These are phyloP conservation scores for Eleginops maclovinus DNA, from an alignment of 2,113 vertebrate genomes.

Conservation along the genomic window DNA sequence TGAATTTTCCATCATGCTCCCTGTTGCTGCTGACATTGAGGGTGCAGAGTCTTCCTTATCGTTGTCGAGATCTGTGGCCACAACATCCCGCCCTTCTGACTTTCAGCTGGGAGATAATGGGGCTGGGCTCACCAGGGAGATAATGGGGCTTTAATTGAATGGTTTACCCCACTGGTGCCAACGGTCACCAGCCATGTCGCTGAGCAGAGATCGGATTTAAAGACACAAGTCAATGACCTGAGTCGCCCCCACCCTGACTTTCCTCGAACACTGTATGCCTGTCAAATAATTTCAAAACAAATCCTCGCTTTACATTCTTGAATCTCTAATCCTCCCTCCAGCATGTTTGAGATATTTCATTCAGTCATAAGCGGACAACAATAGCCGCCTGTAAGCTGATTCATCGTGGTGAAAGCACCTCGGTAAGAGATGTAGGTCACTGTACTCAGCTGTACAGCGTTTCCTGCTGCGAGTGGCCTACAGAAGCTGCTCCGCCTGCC, in stretches of 20 bases:
- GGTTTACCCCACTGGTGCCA: constrained; percentile 17
- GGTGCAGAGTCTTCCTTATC: constrained; percentile 6
- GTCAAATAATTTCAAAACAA: background rate
- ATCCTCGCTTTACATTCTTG: background rate
- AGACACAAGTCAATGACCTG: constrained; percentile 17
- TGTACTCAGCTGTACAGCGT: constrained; percentile 59
- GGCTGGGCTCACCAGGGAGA: constrained; percentile 6
- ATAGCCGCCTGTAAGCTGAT: constrained; percentile 38
- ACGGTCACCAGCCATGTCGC: background rate
- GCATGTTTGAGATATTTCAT: constrained; percentile 28
- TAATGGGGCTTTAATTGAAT: constrained; percentile 43
- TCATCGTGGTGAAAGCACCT: constrained; percentile 48
- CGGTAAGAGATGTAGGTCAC: constrained; percentile 70
- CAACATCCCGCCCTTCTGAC: background rate
- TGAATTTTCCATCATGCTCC: constrained; percentile 40
- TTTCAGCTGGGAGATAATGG: constrained; percentile 20
- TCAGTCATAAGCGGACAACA: constrained; percentile 30
- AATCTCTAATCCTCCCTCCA: background rate
- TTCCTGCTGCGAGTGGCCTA: constrained; percentile 49
- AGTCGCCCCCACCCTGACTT: background rate
- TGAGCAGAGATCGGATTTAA: constrained; percentile 2
- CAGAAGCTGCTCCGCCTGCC: constrained; percentile 36
- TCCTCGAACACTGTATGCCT: no score
- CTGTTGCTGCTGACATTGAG: constrained; percentile 23
- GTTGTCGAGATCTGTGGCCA: constrained; percentile 6